phyloP scores from a whole-genome alignment of 2,797 vertebrate species.

The Crenuchus spilurus region DNA sequence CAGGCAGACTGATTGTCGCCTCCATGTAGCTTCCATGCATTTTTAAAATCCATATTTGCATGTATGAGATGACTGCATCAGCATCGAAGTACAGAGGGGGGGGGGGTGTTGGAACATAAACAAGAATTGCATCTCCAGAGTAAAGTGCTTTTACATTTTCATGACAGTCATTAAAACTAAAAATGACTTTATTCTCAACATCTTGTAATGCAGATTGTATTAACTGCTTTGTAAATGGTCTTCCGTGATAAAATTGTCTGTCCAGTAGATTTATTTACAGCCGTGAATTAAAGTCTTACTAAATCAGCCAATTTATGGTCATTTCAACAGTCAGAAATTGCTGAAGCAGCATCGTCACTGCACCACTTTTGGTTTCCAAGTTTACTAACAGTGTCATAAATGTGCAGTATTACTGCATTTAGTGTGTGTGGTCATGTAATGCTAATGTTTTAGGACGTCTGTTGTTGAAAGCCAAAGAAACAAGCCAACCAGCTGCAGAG shows the following conservation, averaged over 20 bases:
- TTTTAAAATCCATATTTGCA: slow-evolving; percentile 56
- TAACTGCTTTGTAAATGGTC: slow-evolving; percentile 1
- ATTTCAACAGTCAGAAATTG: background rate
- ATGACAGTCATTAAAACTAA: slow-evolving; percentile 28
- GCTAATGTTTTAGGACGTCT: background rate
- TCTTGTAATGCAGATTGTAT: slow-evolving; percentile 19
- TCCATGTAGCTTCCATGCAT: slow-evolving; percentile 40
- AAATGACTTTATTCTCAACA: slow-evolving; percentile 5
- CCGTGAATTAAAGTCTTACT: background rate
- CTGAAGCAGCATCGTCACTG: background rate
- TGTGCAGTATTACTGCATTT: background rate
- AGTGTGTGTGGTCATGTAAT: background rate
- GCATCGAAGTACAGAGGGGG: slow-evolving; percentile 16
- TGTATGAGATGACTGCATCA: slow-evolving; percentile 1
- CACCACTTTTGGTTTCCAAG: too few relatives aligned
- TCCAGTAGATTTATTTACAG: background rate
- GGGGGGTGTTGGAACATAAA: slow-evolving; percentile 13
- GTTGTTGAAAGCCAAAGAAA: background rate
- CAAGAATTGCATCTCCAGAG: background rate
- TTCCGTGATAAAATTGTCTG: background rate
- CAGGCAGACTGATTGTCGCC: slow-evolving; percentile 27
- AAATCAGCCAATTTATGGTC: background rate
- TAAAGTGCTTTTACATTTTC: slow-evolving; percentile 11
- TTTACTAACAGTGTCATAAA: background rate
- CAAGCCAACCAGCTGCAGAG: background rate